These are phyloP conservation scores for Catharus ustulatus DNA, from an alignment of 2,797 vertebrate genomes.

Conservation along the genomic window DNA sequence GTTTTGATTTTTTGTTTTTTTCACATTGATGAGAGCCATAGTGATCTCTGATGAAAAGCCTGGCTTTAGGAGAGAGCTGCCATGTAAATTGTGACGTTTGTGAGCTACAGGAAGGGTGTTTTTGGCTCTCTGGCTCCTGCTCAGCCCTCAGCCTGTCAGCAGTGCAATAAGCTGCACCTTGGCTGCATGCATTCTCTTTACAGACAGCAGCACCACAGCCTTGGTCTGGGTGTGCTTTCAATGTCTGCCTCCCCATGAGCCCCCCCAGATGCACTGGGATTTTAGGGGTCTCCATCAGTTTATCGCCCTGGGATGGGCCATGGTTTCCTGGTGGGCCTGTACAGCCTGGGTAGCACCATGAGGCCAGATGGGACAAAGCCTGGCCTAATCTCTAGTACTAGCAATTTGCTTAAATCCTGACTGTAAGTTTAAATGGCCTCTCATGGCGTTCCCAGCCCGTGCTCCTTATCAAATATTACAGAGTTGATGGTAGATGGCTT, in stretches of 20 bases:
- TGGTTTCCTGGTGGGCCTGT: fast-evolving
- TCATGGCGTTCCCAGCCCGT: not conserved
- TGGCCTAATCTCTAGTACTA: not conserved
- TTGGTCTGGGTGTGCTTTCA: not conserved
- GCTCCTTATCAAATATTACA: fast-evolving
- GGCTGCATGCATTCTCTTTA: not conserved
- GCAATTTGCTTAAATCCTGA: not conserved
- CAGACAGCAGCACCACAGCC: not conserved
- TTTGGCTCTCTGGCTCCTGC: not conserved
- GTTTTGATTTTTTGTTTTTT: not conserved
- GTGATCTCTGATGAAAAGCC: not conserved
- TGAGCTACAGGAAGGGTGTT: not conserved
- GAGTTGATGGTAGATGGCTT: not conserved
- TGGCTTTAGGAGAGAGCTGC: not conserved
- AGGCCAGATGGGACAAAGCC: not conserved
- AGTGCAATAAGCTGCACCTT: not conserved
- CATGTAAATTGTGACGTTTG: not conserved
- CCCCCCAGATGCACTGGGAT: too few relatives aligned
- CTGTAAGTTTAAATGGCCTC: not conserved
- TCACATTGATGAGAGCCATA: not conserved
- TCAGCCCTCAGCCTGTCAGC: not conserved
- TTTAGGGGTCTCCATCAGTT: not conserved
- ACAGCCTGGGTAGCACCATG: fast-evolving
- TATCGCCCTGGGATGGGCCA: not conserved
- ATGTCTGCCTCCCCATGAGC: not conserved